Conservation (phyloP, 2,888 invertebrate genomes). For the Clivina fossor region DNA sequence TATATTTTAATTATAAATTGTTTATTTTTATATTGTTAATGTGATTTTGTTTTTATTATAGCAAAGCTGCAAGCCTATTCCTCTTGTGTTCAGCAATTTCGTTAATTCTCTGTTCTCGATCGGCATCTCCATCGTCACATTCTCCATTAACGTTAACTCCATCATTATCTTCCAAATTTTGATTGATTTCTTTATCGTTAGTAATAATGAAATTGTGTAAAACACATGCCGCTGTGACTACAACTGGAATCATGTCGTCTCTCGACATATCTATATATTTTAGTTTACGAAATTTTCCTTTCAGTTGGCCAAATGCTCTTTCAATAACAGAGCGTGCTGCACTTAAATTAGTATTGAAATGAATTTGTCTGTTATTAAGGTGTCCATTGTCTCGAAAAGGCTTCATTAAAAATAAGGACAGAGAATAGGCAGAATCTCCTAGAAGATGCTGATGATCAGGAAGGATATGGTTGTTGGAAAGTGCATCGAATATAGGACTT, state of each 20-base stretch:
- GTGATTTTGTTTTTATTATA: too few relatives aligned
- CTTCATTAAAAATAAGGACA: slow-evolving; percentile 14
- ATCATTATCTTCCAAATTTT: neutral
- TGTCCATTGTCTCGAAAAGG: slow-evolving; percentile 34
- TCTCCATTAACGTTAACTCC: neutral
- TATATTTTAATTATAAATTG: too few relatives aligned
- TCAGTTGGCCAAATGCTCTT: slow-evolving; percentile 26
- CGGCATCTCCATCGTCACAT: neutral
- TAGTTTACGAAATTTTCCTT: slow-evolving; percentile 35
- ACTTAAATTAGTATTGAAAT: slow-evolving; percentile 18
- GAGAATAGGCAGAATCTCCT: slow-evolving; percentile 36
- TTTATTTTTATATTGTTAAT: too few relatives aligned
- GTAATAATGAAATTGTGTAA: slow-evolving; percentile 27
- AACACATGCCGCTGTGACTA: slow-evolving; percentile 27
- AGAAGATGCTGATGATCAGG: slow-evolving; percentile 21
- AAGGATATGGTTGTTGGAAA: slow-evolving; percentile 8
- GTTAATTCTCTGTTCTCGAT: neutral
- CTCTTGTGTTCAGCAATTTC: neutral
- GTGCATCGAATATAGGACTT: slow-evolving; percentile 25
- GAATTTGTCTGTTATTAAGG: slow-evolving; percentile 20
- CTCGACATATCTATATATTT: slow-evolving; percentile 33
- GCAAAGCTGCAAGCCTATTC: too few relatives aligned
- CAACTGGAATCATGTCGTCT: neutral
- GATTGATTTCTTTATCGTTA: neutral
- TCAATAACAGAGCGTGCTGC: slow-evolving; percentile 23